These are phyloP conservation scores for Elachura formosa DNA, from an alignment of 2,113 vertebrate species.

Conservation along the genomic window DNA sequence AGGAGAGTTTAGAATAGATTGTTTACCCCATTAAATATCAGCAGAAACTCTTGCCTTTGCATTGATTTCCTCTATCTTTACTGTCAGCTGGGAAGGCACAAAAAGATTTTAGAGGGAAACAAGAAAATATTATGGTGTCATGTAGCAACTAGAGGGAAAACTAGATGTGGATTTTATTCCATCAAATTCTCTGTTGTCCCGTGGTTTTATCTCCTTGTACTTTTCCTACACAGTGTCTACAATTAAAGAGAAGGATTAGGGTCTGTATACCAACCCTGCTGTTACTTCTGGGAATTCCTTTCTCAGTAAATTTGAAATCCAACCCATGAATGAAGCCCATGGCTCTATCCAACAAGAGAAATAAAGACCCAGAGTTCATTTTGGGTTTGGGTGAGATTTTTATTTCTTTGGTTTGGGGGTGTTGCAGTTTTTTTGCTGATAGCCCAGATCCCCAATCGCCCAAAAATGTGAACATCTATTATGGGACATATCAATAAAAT, in stretches of 20 bases:
- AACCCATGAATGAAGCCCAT: not conserved
- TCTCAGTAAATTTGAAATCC: not conserved
- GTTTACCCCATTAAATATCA: constrained; percentile 45
- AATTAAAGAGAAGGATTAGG: not conserved
- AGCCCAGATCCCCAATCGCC: not conserved
- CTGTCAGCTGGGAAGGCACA: constrained; percentile 2
- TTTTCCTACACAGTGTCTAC: not conserved
- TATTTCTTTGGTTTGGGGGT: not conserved
- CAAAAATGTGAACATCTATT: not conserved
- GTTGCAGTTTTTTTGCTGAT: not conserved
- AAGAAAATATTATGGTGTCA: not conserved
- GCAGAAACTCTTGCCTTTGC: constrained; percentile 35
- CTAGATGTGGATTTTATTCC: not conserved
- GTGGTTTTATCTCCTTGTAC: not conserved
- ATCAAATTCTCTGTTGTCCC: not conserved
- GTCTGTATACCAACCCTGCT: not conserved
- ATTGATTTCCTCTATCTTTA: constrained; percentile 27
- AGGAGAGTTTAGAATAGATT: constrained; percentile 16
- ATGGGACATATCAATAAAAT: not conserved
- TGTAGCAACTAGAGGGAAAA: not conserved
- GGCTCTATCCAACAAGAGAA: not conserved
- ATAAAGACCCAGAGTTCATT: not conserved
- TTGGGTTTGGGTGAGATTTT: not conserved
- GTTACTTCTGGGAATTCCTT: not conserved
- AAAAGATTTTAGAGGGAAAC: not conserved